Percentiles rank a stretch among this genome's conserved stretches.
Conservation (phyloP, 2,888 invertebrate genomes). For the Caenorhabditis plicata region DNA sequence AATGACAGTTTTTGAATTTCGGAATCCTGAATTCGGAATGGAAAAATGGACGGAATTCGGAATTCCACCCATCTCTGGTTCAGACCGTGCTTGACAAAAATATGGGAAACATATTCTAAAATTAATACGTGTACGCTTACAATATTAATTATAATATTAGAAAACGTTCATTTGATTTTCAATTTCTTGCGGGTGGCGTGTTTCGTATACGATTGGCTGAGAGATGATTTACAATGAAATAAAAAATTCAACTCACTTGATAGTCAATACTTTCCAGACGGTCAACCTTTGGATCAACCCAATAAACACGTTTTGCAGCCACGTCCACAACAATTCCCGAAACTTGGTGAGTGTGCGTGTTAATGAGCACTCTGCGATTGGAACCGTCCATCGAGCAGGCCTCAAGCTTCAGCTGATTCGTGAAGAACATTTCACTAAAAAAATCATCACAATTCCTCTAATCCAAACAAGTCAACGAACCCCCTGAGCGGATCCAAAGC, state of each 20-base stretch:
- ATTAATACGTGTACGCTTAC: no score
- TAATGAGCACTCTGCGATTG: conserved; percentile 79
- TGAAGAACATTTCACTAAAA: conserved; percentile 70
- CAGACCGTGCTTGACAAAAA: no score
- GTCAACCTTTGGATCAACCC: conserved; percentile 92
- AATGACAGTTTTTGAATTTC: no score
- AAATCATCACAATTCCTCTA: not conserved
- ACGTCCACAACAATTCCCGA: conserved; percentile 76
- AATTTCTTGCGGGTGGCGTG: no score
- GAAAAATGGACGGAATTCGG: no score
- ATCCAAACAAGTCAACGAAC: conserved; percentile 57
- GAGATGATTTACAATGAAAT: no score
- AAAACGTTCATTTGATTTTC: no score
- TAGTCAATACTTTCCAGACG: conserved; percentile 95
- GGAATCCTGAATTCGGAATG: no score
- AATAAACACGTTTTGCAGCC: conserved; percentile 85
- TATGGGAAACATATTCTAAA: no score
- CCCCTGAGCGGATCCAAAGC: conserved; percentile 89
- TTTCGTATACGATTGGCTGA: no score
- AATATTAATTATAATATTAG: no score
- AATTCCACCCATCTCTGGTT: no score
- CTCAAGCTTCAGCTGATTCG: conserved; percentile 74
- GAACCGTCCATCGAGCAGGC: conserved; percentile 94
- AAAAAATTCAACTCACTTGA: conserved; percentile 73
- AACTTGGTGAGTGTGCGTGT: conserved; percentile 84